Evolutionary conservation across 1,140 invertebrate genomes (phyloP).

Genomic region (Trigoniulus corallinus): DNA sequence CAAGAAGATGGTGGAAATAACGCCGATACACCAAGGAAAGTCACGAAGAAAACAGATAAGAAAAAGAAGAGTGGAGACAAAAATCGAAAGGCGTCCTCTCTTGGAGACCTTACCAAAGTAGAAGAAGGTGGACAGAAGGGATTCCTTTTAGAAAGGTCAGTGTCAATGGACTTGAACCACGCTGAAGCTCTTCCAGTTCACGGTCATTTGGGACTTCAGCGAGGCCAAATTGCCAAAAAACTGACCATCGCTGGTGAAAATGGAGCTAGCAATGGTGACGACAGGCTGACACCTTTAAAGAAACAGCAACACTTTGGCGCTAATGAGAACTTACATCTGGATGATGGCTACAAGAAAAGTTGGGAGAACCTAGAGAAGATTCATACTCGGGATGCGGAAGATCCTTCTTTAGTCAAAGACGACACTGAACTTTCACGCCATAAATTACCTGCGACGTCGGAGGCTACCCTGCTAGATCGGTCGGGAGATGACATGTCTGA

Average conservation of each 20-base stretch:
- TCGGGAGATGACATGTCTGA: neutral
- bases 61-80: conserved; percentile 34
- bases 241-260: neutral
- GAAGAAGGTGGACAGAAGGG: conserved; percentile 33
- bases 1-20: conserved; percentile 35
- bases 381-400: neutral
- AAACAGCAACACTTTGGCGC: neutral
- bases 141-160: conserved; percentile 48
- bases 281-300: neutral
- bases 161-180: conserved; percentile 50
- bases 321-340: neutral
- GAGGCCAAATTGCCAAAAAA: neutral
- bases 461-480: neutral
- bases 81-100: conserved; percentile 50
- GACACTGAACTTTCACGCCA: too few relatives aligned
- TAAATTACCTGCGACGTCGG: too few relatives aligned
- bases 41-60: conserved; percentile 14
- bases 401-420: too few relatives aligned
- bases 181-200: conserved; percentile 28
- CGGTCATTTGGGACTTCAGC: neutral
- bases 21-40: conserved; percentile 16
- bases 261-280: neutral
- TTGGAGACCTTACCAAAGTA: conserved; percentile 59
- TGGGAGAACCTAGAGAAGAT: neutral
- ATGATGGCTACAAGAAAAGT: neutral